Percentiles rank a stretch among this genome's conserved stretches.
Evolutionary conservation across 2,797 vertebrate genomes (phyloP).

Genomic region (Danionella dracula): DNA sequence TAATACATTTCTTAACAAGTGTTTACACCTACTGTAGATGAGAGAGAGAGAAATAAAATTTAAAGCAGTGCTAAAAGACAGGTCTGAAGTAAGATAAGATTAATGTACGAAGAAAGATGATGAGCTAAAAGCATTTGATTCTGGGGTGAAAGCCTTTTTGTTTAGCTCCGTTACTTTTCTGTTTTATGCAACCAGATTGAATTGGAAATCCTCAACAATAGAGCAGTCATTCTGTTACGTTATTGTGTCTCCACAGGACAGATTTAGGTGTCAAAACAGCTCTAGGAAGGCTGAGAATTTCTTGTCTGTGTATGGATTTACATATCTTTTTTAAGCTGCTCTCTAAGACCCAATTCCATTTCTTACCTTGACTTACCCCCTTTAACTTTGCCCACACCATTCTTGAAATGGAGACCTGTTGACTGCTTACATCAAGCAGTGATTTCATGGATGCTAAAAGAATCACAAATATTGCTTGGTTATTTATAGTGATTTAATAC

Average conservation of each 20-base stretch:
- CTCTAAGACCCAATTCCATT: no score
- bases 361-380: no score
- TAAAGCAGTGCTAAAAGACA: conserved; percentile 2
- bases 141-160: conserved; percentile 15
- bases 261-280: background rate
- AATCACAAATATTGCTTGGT: no score
- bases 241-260: background rate
- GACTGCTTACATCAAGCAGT: no score
- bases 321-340: no score
- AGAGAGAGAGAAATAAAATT: background rate
- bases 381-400: no score
- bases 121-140: conserved; percentile 29
- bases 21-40: background rate
- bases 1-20: background rate
- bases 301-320: background rate
- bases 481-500: no score
- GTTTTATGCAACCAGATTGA: conserved; percentile 1
- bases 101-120: conserved; percentile 22
- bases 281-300: background rate
- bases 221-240: conserved; percentile 1
- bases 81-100: conserved; percentile 34
- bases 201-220: background rate
- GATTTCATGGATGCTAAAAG: no score
- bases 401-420: no score
- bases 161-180: background rate